phyloP scores from a whole-genome alignment of 2,888 invertebrate species.

The Magallana nippona region DNA sequence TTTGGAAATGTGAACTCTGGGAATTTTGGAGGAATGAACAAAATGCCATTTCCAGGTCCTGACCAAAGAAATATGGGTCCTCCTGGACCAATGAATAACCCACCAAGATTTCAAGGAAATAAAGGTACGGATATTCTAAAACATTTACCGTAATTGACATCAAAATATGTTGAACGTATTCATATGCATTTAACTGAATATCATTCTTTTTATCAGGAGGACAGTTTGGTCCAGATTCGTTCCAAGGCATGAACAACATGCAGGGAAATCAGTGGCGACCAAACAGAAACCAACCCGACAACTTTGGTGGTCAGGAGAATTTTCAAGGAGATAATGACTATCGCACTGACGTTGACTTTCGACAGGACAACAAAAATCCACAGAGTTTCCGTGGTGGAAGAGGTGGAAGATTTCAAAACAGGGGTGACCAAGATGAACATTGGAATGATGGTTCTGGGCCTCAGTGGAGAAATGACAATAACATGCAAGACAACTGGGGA shows the following conservation, averaged over 20 bases:
- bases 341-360: slow-evolving; percentile 3
- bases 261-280: slow-evolving; percentile 36
- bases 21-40: slow-evolving; percentile 36
- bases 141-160: no score
- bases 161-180: no score
- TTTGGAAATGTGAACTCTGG: slow-evolving; percentile 34
- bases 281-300: slow-evolving; percentile 23
- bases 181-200: background rate
- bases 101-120: slow-evolving; percentile 27
- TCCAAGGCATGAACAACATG: slow-evolving; percentile 17
- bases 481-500: slow-evolving; percentile 28
- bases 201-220: background rate
- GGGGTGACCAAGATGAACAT: slow-evolving; percentile 19
- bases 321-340: slow-evolving; percentile 48
- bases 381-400: slow-evolving; percentile 17
- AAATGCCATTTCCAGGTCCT: slow-evolving; percentile 12
- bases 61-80: slow-evolving; percentile 39
- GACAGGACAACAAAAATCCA: background rate
- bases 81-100: slow-evolving; percentile 32
- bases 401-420: slow-evolving; percentile 35
- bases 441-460: background rate
- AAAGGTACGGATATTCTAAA: slow-evolving; percentile 10
- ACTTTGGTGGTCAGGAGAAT: slow-evolving; percentile 32
- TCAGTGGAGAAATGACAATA: slow-evolving; percentile 35
- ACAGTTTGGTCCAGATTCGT: slow-evolving; percentile 23